Percentiles rank a stretch among this genome's conserved stretches.
Conservation (phyloP, 92 coral and sea anemone species). For the Phymanthus crucifer region DNA sequence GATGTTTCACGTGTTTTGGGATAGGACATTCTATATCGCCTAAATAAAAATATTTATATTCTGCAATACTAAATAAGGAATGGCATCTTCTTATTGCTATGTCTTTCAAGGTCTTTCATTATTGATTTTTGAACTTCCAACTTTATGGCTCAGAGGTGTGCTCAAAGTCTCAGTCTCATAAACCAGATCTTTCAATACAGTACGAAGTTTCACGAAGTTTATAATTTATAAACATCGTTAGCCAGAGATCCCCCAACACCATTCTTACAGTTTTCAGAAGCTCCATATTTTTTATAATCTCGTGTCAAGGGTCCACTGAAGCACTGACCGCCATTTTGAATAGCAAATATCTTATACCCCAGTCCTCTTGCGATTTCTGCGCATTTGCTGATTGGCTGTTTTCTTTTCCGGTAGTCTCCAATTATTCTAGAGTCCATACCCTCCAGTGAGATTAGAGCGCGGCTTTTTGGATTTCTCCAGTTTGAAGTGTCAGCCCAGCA, state of each 20-base stretch:
- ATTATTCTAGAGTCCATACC: conserved; percentile 65
- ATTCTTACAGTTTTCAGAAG: conserved; percentile 75
- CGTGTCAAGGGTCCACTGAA: conserved; percentile 66
- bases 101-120: too few species aligned
- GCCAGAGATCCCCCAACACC: conserved; percentile 93
- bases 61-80: too few species aligned
- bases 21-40: too few species aligned
- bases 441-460: conserved; percentile 78
- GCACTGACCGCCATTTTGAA: conserved; percentile 98
- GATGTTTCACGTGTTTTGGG: too few species aligned
- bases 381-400: conserved; percentile 94
- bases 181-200: neutral
- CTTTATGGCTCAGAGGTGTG: too few species aligned
- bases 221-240: conserved; percentile 86
- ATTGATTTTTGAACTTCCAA: too few species aligned
- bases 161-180: too few species aligned
- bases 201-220: neutral
- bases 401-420: conserved; percentile 68
- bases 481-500: conserved; percentile 95
- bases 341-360: conserved; percentile 78
- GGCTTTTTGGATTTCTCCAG: conserved; percentile 77
- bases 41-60: too few species aligned
- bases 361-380: conserved; percentile 85
- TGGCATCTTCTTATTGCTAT: too few species aligned
- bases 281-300: conserved; percentile 75